Conservation (phyloP, 2,113 vertebrate species). For the Scartelaos histophorus region DNA sequence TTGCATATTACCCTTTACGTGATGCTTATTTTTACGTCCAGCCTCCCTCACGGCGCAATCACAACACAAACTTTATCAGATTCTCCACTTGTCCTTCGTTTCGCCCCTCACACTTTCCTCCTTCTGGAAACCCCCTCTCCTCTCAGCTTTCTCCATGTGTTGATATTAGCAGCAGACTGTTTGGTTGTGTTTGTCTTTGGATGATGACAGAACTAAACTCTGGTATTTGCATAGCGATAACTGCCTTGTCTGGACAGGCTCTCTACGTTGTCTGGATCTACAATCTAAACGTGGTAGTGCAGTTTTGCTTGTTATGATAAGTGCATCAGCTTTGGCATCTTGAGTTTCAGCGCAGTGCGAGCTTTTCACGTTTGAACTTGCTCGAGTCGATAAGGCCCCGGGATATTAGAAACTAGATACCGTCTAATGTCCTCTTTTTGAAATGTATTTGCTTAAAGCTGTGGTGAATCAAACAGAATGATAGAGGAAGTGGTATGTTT, state of each 20-base stretch:
- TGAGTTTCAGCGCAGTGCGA: conserved; percentile 15
- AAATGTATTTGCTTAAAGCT: neutral
- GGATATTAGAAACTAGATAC: conserved; percentile 1
- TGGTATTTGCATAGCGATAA: conserved; percentile 61
- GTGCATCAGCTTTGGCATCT: conserved; percentile 19
- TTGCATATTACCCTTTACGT: neutral
- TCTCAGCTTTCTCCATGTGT: conserved; percentile 36
- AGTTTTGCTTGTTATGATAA: conserved; percentile 28
- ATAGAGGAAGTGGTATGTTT: conserved; percentile 3
- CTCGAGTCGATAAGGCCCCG: neutral
- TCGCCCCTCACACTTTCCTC: conserved; percentile 23
- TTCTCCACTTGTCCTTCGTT: conserved; percentile 13
- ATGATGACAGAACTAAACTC: conserved; percentile 66
- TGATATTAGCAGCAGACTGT: conserved; percentile 66
- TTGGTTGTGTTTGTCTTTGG: conserved; percentile 68
- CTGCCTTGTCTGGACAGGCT: conserved; percentile 60
- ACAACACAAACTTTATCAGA: conserved; percentile 25
- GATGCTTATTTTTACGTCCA: neutral
- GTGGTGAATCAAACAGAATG: neutral
- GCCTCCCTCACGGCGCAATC: conserved; percentile 34
- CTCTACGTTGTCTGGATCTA: conserved; percentile 28
- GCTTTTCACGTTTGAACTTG: conserved; percentile 17
- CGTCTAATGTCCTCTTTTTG: neutral
- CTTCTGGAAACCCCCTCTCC: conserved; percentile 45
- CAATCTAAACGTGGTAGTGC: conserved; percentile 21